phyloP scores from a whole-genome alignment of 2,113 vertebrate genomes.

The Mesocricetus auratus region DNA sequence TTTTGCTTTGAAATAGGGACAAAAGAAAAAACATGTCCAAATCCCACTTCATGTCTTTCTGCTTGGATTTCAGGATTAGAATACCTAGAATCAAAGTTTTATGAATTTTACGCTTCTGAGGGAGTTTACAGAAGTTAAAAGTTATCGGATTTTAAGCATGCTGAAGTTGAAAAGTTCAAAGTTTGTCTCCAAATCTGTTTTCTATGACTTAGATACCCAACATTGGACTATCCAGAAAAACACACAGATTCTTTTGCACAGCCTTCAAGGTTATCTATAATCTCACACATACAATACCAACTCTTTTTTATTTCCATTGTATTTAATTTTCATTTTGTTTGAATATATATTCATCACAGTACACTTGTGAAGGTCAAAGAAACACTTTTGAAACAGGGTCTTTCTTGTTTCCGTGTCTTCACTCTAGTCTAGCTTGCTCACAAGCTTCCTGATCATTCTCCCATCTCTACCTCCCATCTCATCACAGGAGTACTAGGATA shows the following conservation, averaged over 20 bases:
- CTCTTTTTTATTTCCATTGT: background rate
- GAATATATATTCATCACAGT: background rate
- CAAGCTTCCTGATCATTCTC: background rate
- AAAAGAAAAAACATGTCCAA: background rate
- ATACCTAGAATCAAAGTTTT: background rate
- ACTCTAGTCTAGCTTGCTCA: background rate
- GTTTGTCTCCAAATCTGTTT: background rate
- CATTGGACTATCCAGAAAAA: background rate
- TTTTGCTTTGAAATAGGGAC: constrained; percentile 3
- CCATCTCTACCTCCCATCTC: background rate
- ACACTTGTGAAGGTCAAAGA: background rate
- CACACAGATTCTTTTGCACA: background rate
- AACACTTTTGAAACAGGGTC: too few species aligned
- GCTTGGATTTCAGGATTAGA: constrained; percentile 38
- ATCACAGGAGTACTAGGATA: background rate
- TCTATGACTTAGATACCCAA: background rate
- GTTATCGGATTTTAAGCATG: background rate
- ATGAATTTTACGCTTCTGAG: background rate
- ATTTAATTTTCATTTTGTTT: background rate
- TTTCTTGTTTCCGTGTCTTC: background rate
- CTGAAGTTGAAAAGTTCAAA: background rate
- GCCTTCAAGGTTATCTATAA: background rate
- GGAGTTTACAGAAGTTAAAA: background rate
- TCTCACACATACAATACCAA: background rate
- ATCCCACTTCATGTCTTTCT: constrained; percentile 7